Evolutionary conservation across 2,888 invertebrate species (phyloP), one percentile per base, ranked within the genome.

Genomic region (Globia sparganii): DNA sequence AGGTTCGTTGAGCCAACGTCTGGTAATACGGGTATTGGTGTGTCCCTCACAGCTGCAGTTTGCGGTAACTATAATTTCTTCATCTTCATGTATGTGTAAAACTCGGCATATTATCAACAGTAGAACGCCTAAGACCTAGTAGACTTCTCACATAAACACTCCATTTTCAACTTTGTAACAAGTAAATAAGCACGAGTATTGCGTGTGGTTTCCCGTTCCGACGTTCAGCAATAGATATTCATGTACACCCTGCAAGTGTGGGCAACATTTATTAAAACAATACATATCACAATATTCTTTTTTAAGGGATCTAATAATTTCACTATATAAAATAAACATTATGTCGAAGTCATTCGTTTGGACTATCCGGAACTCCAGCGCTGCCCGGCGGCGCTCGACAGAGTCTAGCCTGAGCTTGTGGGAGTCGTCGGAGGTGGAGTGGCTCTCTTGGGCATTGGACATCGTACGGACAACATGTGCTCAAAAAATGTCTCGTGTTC

Each of bases 1-100:
- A 94, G 96, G 25, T 97, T 99, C 66, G 98, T 99, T 87, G 99
- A 99, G 92, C 99, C 99, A 0, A 99, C 99, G 0, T 99, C 99
- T 18, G 98, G 98, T 70, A 98, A 94, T 76, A 94, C 97, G 80
- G 99, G 99, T 81, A 99, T 99, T 91, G 99, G 99, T 58, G 94
- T 99, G 77, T 99, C 99, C 0, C 97, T 99, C 95, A 98, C 98
- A 40, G 98, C 98, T 77, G 99, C 99, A 46, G 98, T 99, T 25
- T 82, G 85, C 78, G 94, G 94, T 93, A 88, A 83, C 31, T 70
- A 76, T 79, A 34, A 25, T 46, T 73, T 37, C 25, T 66, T 53
- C 21, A 37, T 18, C 31, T 46, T 68, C 0, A 59, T 59, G 9
- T 28, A 37, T 37, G 11, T 40, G 74, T 28, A 18, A 40, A 18